These are phyloP conservation scores for Meta bourneti DNA, from an alignment of 2,888 invertebrate species.

Conservation along the genomic window DNA sequence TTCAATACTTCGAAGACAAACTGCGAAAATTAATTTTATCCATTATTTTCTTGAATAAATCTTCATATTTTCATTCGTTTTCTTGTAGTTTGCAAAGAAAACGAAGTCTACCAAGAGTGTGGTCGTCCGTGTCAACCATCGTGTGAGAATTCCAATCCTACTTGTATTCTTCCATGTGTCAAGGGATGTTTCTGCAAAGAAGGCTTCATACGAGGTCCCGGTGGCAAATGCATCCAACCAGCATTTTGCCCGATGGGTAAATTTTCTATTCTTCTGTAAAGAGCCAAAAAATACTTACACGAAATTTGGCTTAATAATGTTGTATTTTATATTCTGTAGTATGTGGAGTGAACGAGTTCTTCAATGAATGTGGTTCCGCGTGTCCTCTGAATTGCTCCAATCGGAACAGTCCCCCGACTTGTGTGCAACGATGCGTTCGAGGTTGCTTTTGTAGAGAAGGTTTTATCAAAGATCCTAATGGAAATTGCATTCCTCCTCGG, in stretches of 20 bases:
- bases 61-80: too few relatives aligned
- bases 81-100: constrained; percentile 26
- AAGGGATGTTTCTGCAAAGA: constrained; percentile 7
- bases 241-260: background rate
- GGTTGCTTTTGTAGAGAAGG: constrained; percentile 25
- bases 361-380: constrained; percentile 36
- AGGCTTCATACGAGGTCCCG: constrained; percentile 12
- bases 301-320: background rate
- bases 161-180: background rate
- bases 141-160: constrained; percentile 12
- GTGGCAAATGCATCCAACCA: background rate
- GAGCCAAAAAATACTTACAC: background rate
- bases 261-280: too few relatives aligned
- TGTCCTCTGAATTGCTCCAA: constrained; percentile 23
- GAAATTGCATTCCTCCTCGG: constrained; percentile 3
- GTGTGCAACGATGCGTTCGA: background rate
- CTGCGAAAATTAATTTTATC: background rate
- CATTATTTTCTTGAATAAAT: background rate
- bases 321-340: constrained; percentile 3
- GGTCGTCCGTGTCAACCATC: constrained; percentile 32
- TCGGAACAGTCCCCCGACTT: background rate
- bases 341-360: constrained; percentile 32
- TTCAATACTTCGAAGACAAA: background rate
- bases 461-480: background rate
- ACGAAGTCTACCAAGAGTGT: constrained; percentile 45